Conservation (phyloP, 1,140 invertebrate genomes). For the Papilio polytes region DNA sequence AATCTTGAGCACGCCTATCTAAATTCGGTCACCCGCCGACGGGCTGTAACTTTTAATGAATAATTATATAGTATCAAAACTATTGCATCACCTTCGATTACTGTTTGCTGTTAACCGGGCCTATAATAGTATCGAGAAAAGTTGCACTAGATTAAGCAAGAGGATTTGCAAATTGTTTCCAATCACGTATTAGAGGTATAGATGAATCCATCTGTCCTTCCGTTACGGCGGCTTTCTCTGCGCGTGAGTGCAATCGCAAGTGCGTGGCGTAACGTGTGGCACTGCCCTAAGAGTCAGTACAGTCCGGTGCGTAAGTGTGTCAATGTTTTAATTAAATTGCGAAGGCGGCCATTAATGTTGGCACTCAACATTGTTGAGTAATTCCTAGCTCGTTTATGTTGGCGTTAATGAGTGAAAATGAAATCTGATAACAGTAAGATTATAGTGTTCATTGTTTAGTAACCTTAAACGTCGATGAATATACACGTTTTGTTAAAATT, state of each 20-base stretch:
- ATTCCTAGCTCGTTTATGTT: slow-evolving; percentile 37
- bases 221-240: slow-evolving; percentile 65
- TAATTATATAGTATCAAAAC: slow-evolving; percentile 31
- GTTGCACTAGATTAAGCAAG: slow-evolving; percentile 42
- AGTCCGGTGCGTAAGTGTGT: slow-evolving; percentile 52
- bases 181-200: slow-evolving; percentile 60
- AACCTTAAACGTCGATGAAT: slow-evolving; percentile 18
- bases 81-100: slow-evolving; percentile 21
- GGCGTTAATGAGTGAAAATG: slow-evolving; percentile 34
- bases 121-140: slow-evolving; percentile 8
- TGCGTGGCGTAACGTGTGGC: slow-evolving; percentile 42
- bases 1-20: slow-evolving; percentile 11
- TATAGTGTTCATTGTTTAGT: slow-evolving; percentile 30
- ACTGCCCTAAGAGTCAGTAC: slow-evolving; percentile 47
- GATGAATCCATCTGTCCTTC: slow-evolving; percentile 61
- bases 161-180: slow-evolving; percentile 52
- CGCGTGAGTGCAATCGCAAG: slow-evolving; percentile 64
- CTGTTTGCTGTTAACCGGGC: background rate
- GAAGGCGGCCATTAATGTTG: slow-evolving; percentile 43
- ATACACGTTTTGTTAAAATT: background rate
- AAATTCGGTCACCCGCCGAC: slow-evolving; percentile 21
- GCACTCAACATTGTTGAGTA: slow-evolving; percentile 49
- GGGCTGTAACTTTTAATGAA: slow-evolving; percentile 12
- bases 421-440: slow-evolving; percentile 37
- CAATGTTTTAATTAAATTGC: slow-evolving; percentile 56